Base-by-base conservation (phyloP, 1,140 invertebrate species). In the Asbolus verrucosus region DNA sequence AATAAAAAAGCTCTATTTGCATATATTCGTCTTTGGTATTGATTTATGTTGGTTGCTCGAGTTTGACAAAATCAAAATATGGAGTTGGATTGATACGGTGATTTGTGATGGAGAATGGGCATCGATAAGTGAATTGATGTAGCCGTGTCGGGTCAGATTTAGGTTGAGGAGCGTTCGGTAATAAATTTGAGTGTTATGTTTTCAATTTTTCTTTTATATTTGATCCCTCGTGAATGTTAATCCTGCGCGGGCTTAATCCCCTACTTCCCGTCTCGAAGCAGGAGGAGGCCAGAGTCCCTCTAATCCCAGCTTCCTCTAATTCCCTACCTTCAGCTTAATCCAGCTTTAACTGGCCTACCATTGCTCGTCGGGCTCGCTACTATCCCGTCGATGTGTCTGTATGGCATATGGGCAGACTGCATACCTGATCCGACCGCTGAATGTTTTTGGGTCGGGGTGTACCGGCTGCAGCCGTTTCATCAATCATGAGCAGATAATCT, bases 401-500 rank as follows among this genome's bases (percentile, higher is more conserved):
- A 73, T 67, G 71, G 59, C 73, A 70, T 73, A 73, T 71, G 73
- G 68, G 62, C 68, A 38, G 61, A 54, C 43, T 71, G 69, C 54
- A 69, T 75, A 75, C 73, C 71, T 74, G 76, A 70, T 70, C 54
- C 65, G 69, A 67, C 73, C 67, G 73, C 65, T 71, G 67, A 27
- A 72, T 73, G 72, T 73, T 74, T 77, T 78, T 71, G 74, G 70
- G 66, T 65, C 65, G 73, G 66, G 73, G 71, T 75, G 73, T 74
- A 73, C 67, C 41, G 68, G 67, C 68, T 76, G 72, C 73, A 75
- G 74, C 73, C 81, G 79, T 80, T 83, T 85, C 85, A 87, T 87
- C 86, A 86, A 86, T 87, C 86, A 87, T 85, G 81, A 82, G 77
- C 77, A 86, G 86, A 87, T 86, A 85, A 86, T 86, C 85, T 86